Conservation (phyloP, 2,797 vertebrate species). For the Cryptoprocta ferox region DNA sequence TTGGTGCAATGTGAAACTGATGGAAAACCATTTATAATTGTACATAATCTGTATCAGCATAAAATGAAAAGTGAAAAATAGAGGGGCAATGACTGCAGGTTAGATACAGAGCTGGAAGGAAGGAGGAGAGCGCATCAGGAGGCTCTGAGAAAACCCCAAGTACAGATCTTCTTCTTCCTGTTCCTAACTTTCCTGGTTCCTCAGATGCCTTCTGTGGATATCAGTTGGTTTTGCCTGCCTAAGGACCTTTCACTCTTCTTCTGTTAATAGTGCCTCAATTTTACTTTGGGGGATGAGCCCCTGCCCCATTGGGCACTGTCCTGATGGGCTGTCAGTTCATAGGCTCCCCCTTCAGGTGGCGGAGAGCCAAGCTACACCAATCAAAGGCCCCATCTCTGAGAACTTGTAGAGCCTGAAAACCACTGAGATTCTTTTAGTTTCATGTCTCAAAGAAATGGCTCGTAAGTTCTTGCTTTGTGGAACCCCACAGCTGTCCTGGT, state of each 20-base stretch:
- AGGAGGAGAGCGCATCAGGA: neutral
- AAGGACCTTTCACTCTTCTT: neutral
- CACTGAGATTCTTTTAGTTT: neutral
- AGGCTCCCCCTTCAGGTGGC: too few relatives aligned
- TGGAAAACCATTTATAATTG: neutral
- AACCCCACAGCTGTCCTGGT: neutral
- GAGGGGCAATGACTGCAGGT: neutral
- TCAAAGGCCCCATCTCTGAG: neutral
- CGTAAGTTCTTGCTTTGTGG: neutral
- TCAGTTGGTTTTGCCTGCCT: neutral
- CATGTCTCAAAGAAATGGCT: neutral
- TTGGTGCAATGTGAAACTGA: neutral
- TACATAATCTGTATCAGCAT: neutral
- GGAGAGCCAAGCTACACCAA: neutral
- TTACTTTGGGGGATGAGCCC: neutral
- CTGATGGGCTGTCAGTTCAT: neutral
- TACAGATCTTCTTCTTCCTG: neutral
- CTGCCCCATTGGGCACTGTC: neutral
- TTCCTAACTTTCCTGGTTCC: neutral
- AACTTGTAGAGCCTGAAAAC: neutral
- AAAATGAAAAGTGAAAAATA: constrained; percentile 11
- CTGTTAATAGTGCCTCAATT: neutral
- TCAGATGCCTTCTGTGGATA: neutral
- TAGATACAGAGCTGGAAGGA: neutral
- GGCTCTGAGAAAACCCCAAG: neutral